phyloP scores from a whole-genome alignment of 2,797 vertebrate genomes.

The Sebastes melanostomus region DNA sequence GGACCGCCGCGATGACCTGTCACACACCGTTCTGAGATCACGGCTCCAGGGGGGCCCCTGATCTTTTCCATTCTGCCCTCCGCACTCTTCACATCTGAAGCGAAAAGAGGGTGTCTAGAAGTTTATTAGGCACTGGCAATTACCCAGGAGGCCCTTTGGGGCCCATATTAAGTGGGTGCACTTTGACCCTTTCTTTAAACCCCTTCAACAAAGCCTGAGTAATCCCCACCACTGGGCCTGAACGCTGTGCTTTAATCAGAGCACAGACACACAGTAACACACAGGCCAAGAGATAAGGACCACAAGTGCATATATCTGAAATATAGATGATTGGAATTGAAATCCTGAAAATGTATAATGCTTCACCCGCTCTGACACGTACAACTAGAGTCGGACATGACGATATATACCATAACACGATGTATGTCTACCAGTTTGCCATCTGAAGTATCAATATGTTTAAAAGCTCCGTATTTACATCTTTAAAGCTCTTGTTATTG shows the following conservation, averaged over 20 bases:
- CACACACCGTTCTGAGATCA: conserved; percentile 55
- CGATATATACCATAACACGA: neutral
- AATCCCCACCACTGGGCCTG: conserved; percentile 78
- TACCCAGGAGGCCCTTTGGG: conserved; percentile 79
- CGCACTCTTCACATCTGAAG: conserved; percentile 45
- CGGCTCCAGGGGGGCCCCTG: conserved; percentile 51
- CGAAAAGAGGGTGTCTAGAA: conserved; percentile 60
- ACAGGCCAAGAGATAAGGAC: conserved; percentile 16
- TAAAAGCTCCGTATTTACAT: neutral
- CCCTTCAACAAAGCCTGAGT: conserved; percentile 79
- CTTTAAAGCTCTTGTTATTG: neutral
- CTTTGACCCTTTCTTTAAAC: conserved; percentile 79
- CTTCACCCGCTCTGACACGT: neutral
- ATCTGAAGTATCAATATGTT: neutral
- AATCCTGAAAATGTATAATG: neutral
- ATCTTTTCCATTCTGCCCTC: conserved; percentile 50
- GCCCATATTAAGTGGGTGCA: conserved; percentile 81
- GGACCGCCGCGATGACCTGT: conserved; percentile 59
- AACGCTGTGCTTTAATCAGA: conserved; percentile 77
- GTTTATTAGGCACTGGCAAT: conserved; percentile 84
- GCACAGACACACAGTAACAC: conserved; percentile 33
- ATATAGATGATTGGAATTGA: conserved; percentile 17
- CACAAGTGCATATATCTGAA: neutral
- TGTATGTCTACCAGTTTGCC: neutral
- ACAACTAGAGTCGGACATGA: neutral